Percentiles rank a stretch among this genome's conserved stretches.
Conservation (phyloP, 92 coral and sea anemone genomes). For the Micromussa lordhowensis region DNA sequence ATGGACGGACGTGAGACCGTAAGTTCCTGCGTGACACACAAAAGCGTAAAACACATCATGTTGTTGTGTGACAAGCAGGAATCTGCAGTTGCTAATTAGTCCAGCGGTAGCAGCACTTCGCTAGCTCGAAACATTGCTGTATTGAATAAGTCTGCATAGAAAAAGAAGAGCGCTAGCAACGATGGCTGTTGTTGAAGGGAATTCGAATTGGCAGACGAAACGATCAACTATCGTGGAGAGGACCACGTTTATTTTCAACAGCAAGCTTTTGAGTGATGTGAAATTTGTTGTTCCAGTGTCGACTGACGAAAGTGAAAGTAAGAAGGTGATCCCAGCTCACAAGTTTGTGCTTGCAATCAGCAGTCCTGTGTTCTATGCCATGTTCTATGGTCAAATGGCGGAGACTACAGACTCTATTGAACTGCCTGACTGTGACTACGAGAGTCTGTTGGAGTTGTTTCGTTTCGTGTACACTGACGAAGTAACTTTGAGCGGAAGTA, state of each 20-base stretch:
- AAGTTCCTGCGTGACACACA: too few relatives aligned
- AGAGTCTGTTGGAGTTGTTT: conserved; percentile 8
- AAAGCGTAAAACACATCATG: too few relatives aligned
- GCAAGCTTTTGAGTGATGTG: conserved; percentile 56
- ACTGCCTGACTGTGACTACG: conserved; percentile 6
- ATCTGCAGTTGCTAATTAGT: too few relatives aligned
- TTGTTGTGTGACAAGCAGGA: too few relatives aligned
- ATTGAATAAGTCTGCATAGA: too few relatives aligned
- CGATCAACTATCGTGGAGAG: conserved; percentile 43
- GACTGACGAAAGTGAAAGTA: background rate
- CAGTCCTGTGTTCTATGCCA: conserved; percentile 4
- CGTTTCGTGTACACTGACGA: background rate
- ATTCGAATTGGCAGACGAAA: conserved; percentile 56
- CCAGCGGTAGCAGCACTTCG: too few relatives aligned
- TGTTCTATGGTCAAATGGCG: conserved; percentile 9
- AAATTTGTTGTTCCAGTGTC: too few relatives aligned
- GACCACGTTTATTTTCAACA: conserved; percentile 59
- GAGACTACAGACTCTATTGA: conserved; percentile 15
- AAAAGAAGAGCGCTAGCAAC: too few relatives aligned
- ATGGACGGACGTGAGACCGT: too few relatives aligned
- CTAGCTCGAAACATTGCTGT: background rate
- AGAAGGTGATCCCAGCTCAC: background rate
- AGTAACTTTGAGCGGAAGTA: background rate
- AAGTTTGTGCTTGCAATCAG: conserved; percentile 4
- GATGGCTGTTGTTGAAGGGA: conserved; percentile 12